Evolutionary conservation across 2,113 vertebrate genomes (phyloP).

Genomic region (Heliornis fulica): DNA sequence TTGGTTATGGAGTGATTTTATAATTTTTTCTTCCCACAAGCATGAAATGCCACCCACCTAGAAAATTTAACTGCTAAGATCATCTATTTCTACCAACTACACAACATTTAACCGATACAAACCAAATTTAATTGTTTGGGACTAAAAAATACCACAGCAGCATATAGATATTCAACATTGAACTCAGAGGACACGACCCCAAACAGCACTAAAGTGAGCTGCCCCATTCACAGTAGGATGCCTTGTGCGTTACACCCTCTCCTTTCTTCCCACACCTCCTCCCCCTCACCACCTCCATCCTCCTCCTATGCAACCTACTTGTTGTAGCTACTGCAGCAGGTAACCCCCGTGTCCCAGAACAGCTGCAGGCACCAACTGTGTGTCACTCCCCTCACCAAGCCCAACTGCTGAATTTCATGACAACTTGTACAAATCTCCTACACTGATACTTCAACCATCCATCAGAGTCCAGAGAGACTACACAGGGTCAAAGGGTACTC

Average conservation of each 20-base stretch:
- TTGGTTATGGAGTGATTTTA: background rate
- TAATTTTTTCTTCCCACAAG: rapidly evolving
- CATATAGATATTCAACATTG: background rate
- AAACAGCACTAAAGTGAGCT: too few relatives aligned
- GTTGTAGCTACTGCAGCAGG: rapidly evolving
- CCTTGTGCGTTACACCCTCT: background rate
- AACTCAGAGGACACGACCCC: background rate
- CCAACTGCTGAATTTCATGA: background rate
- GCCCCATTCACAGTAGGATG: background rate
- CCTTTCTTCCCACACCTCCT: background rate
- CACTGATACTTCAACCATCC: background rate
- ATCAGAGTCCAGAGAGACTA: background rate
- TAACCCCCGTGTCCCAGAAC: rapidly evolving
- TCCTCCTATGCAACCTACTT: background rate
- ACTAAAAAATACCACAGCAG: background rate
- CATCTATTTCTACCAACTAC: background rate
- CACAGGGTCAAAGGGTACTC: background rate
- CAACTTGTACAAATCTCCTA: background rate
- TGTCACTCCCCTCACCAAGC: background rate
- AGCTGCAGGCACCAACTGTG: rapidly evolving
- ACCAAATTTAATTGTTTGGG: background rate
- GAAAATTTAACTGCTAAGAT: background rate
- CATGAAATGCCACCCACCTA: background rate
- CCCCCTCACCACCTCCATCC: background rate
- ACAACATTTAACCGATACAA: background rate